These are phyloP conservation scores for Ormyrus rosae DNA, from an alignment of 2,888 invertebrate genomes.

Conservation along the genomic window DNA sequence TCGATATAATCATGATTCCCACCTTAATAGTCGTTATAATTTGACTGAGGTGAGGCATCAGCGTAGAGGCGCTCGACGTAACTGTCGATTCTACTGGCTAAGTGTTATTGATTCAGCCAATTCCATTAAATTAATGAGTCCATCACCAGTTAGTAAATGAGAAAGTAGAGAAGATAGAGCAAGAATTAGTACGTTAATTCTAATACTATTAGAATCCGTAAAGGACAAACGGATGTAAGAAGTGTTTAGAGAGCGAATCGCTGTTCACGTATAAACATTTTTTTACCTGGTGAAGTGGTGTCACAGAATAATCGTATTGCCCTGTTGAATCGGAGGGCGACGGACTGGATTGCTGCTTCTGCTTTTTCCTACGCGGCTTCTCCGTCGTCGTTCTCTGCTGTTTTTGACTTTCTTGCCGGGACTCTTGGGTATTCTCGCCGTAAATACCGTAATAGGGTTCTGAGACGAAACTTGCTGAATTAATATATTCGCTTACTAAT, in stretches of 20 bases:
- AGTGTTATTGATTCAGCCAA: slow-evolving; percentile 50
- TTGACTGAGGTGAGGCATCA: slow-evolving; percentile 83
- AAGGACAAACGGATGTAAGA: not conserved
- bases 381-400: slow-evolving; percentile 68
- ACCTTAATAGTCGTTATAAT: slow-evolving; percentile 85
- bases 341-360: slow-evolving; percentile 66
- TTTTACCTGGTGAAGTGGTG: slow-evolving; percentile 71
- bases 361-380: slow-evolving; percentile 66
- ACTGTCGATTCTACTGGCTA: slow-evolving; percentile 72
- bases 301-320: slow-evolving; percentile 70
- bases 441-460: slow-evolving; percentile 67
- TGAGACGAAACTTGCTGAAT: slow-evolving; percentile 35
- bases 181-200: slow-evolving; percentile 35
- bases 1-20: slow-evolving; percentile 73
- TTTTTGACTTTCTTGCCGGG: slow-evolving; percentile 64
- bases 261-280: slow-evolving; percentile 7
- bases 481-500: too few species aligned
- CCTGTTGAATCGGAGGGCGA: slow-evolving; percentile 68
- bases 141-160: slow-evolving; percentile 61
- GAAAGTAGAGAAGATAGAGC: slow-evolving; percentile 57
- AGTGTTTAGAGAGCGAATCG: not conserved
- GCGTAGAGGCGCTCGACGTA: slow-evolving; percentile 74
- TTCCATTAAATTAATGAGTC: slow-evolving; percentile 56
- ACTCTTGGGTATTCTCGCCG: slow-evolving; percentile 71
- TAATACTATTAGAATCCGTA: not conserved